Evolutionary conservation across 1,140 invertebrate species (phyloP).

Genomic region (Pemphigus obesinymphae): DNA sequence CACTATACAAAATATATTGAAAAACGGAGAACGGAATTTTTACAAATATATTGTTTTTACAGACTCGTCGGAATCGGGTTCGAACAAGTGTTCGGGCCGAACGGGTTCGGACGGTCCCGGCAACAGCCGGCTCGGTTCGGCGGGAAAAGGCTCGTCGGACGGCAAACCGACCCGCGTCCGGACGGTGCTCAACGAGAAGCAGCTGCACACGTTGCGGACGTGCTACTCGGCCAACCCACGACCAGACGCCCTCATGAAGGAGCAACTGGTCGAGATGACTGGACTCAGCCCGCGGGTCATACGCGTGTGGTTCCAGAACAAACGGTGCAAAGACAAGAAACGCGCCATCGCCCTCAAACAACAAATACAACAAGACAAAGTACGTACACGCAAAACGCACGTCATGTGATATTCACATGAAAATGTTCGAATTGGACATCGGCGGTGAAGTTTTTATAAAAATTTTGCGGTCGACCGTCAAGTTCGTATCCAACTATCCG

Average conservation of each 20-base stretch:
- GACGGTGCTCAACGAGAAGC: constrained; percentile 97
- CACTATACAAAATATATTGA: too few species aligned
- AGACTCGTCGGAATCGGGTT: constrained; percentile 82
- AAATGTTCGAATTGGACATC: too few species aligned
- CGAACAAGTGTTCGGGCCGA: constrained; percentile 64
- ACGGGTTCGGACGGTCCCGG: constrained; percentile 49
- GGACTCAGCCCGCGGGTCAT: constrained; percentile 91
- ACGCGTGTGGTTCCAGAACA: constrained; percentile 98
- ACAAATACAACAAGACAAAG: constrained; percentile 95
- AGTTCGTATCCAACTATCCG: too few species aligned
- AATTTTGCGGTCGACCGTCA: too few species aligned
- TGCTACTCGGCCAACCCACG: constrained; percentile 96
- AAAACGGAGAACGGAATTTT: too few species aligned
- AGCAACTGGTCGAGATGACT: constrained; percentile 98
- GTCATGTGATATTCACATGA: too few species aligned
- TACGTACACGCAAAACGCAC: constrained; percentile 52
- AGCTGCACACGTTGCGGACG: constrained; percentile 88
- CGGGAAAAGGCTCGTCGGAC: constrained; percentile 59
- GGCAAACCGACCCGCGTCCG: constrained; percentile 96
- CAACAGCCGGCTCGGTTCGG: constrained; percentile 53
- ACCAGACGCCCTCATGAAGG: constrained; percentile 98
- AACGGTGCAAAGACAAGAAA: constrained; percentile 99
- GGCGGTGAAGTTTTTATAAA: too few species aligned
- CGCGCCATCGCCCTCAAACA: constrained; percentile 94
- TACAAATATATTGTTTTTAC: too few species aligned